Percentiles rank a stretch among this genome's conserved stretches.
Evolutionary conservation across 2,113 vertebrate genomes (phyloP).

Genomic region (Lota lota): DNA sequence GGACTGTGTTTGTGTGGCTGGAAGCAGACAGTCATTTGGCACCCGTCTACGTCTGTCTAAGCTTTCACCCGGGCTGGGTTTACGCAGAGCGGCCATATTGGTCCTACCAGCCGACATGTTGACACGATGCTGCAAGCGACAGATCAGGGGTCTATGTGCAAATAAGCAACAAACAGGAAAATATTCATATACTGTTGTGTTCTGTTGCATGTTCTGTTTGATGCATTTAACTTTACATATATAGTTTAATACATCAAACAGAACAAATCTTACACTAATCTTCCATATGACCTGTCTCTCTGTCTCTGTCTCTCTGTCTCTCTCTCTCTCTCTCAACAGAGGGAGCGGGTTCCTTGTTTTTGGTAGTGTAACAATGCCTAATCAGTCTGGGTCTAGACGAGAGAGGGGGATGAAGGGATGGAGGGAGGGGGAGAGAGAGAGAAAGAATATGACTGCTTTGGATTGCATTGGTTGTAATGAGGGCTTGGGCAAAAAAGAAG

Average conservation of each 20-base stretch:
- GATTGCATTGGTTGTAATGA: constrained; percentile 52
- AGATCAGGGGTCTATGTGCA: too few species aligned
- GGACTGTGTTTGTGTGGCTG: neutral
- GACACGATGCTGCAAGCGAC: too few species aligned
- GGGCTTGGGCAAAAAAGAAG: constrained; percentile 19
- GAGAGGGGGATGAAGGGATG: constrained; percentile 2
- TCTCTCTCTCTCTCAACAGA: constrained; percentile 22
- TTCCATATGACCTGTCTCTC: constrained; percentile 1
- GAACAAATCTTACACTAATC: neutral
- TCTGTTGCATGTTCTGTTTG: too few species aligned
- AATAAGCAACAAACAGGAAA: too few species aligned
- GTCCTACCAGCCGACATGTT: too few species aligned
- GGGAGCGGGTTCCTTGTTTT: constrained; percentile 14
- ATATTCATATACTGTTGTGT: too few species aligned
- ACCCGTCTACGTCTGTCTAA: neutral
- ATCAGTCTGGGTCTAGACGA: constrained; percentile 28
- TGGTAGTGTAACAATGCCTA: constrained; percentile 35
- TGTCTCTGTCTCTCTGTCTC: neutral
- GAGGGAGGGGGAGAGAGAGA: neutral
- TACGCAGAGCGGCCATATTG: too few species aligned
- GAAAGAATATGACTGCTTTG: constrained; percentile 12
- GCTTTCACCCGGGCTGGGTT: too few species aligned
- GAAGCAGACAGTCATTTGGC: neutral
- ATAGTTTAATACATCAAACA: too few species aligned
- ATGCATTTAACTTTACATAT: too few species aligned